phyloP scores from a whole-genome alignment of 1,140 invertebrate species.

The Oryctes rhinoceros region DNA sequence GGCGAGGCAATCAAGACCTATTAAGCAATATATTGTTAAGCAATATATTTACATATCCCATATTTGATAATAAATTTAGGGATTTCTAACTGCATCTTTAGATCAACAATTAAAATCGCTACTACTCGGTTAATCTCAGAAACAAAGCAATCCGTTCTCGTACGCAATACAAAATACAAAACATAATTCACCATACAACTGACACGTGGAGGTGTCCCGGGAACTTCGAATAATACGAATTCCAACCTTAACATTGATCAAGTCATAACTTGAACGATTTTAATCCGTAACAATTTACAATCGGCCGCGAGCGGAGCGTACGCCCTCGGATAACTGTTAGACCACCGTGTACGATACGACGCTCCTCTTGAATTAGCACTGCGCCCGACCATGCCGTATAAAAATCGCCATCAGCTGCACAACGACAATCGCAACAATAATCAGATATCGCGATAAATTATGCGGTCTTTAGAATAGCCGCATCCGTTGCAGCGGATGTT shows the following conservation, averaged over 20 bases:
- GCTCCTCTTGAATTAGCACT: not conserved
- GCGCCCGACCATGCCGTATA: not conserved
- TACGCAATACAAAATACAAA: too few relatives aligned
- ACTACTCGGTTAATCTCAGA: too few relatives aligned
- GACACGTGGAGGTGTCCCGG: too few relatives aligned
- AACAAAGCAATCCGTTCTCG: too few relatives aligned
- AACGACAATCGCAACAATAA: not conserved
- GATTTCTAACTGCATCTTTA: too few relatives aligned
- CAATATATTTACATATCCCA: too few relatives aligned
- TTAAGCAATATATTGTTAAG: too few relatives aligned
- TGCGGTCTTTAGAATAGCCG: not conserved
- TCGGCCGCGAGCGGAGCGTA: not conserved
- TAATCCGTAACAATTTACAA: conserved; percentile 1
- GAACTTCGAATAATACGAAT: not conserved
- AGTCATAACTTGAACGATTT: not conserved
- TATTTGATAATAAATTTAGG: too few relatives aligned
- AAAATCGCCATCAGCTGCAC: conserved; percentile 5
- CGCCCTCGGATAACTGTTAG: not conserved
- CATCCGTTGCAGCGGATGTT: not conserved
- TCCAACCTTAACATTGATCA: not conserved
- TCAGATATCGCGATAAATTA: not conserved
- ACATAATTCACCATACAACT: too few relatives aligned
- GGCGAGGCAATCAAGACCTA: too few relatives aligned
- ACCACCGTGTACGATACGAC: not conserved
- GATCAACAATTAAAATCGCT: too few relatives aligned